These are phyloP conservation scores for Sminthurinus aureus DNA, from an alignment of 2,888 invertebrate species.

Conservation along the genomic window DNA sequence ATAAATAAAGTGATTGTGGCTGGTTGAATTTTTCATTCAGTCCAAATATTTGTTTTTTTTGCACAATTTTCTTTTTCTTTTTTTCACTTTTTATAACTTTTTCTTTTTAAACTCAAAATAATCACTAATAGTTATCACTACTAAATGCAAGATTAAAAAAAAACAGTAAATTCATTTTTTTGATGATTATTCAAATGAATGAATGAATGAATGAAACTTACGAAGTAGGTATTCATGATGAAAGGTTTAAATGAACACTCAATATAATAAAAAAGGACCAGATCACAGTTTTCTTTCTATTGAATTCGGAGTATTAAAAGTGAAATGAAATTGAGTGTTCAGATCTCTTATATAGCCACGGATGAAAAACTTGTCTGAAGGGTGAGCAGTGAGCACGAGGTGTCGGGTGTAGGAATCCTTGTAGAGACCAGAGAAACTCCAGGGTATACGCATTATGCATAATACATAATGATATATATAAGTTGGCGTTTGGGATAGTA, in stretches of 20 bases:
- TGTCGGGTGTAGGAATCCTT: conserved; percentile 15
- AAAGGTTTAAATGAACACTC: conserved; percentile 15
- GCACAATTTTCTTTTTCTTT: neutral
- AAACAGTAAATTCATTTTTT: too few species aligned
- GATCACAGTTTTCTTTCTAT: conserved; percentile 36
- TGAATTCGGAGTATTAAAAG: conserved; percentile 50
- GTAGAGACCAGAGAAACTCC: conserved; percentile 18
- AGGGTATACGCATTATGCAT: too few species aligned
- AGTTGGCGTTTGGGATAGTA: too few species aligned
- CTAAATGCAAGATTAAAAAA: too few species aligned
- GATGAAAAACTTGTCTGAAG: conserved; percentile 29
- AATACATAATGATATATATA: too few species aligned
- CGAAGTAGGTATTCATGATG: conserved; percentile 44
- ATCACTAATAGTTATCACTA: too few species aligned
- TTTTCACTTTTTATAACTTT: neutral
- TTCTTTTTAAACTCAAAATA: too few species aligned
- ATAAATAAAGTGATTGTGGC: too few species aligned
- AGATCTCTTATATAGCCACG: conserved; percentile 54
- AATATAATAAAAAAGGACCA: conserved; percentile 17
- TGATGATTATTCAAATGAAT: too few species aligned
- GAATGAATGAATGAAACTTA: conserved; percentile 11
- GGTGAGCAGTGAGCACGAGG: conserved; percentile 7
- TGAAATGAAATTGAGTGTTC: conserved; percentile 57
- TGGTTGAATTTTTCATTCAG: too few species aligned
- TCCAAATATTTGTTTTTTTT: too few species aligned